phyloP scores from a whole-genome alignment of 37 sponge, comb jelly and placozoan genomes.

The Cliona cf. orientalis region DNA sequence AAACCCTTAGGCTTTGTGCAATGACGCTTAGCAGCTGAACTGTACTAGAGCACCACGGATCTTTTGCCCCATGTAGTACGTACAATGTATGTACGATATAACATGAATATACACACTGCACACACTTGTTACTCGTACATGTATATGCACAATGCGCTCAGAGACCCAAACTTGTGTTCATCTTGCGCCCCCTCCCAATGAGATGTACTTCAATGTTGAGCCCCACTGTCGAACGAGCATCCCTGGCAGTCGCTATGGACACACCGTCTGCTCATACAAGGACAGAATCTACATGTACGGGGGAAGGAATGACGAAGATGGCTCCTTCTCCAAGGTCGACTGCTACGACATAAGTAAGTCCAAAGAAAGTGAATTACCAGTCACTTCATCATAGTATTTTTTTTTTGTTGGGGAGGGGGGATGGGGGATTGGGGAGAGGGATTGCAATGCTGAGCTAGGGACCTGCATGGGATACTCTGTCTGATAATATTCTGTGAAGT shows the following conservation, averaged over 20 bases:
- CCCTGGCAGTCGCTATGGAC: slow-evolving; percentile 77
- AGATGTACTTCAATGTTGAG: slow-evolving; percentile 10
- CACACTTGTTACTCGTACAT: slow-evolving; percentile 6
- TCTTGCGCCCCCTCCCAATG: slow-evolving; percentile 6
- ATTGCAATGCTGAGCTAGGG: too few species aligned
- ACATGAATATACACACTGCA: background rate
- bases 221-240: background rate
- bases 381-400: too few species aligned
- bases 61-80: too few species aligned
- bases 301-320: slow-evolving; percentile 83
- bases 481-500: too few species aligned
- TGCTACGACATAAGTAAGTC: slow-evolving; percentile 71
- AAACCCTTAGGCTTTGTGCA: too few species aligned
- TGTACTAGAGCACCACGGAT: too few species aligned
- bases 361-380: too few species aligned
- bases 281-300: slow-evolving; percentile 83
- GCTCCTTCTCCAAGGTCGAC: slow-evolving; percentile 56
- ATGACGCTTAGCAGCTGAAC: too few species aligned
- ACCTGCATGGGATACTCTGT: too few species aligned
- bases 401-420: too few species aligned
- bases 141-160: background rate
- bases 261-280: slow-evolving; percentile 59
- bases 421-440: too few species aligned
- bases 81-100: too few species aligned
- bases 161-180: slow-evolving; percentile 12